These are phyloP conservation scores for Idaea dimidiata DNA, from an alignment of 2,888 invertebrate genomes.

Conservation along the genomic window DNA sequence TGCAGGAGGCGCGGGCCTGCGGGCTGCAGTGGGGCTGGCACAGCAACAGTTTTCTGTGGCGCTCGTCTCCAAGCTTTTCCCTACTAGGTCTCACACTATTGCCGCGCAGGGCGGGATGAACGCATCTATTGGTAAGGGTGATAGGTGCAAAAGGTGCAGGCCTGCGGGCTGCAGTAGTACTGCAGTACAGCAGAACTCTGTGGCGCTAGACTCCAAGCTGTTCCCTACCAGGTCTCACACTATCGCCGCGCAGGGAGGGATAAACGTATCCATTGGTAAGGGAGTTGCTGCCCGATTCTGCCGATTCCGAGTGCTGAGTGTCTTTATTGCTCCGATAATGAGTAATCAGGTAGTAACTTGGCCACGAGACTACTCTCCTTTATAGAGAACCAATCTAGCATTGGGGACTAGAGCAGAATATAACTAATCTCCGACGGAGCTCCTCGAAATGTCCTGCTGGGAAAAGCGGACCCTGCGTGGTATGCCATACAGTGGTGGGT, in stretches of 20 bases:
- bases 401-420: no score
- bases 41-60: conserved; percentile 96
- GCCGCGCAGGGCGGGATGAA: conserved; percentile 99
- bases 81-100: conserved; percentile 98
- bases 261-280: conserved; percentile 95
- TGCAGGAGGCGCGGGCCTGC: conserved; percentile 96
- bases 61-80: conserved; percentile 97
- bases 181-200: conserved; percentile 95
- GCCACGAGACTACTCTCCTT: no score
- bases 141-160: conserved; percentile 96
- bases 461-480: no score
- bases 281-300: not conserved
- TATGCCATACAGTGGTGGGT: no score
- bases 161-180: conserved; percentile 94
- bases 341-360: no score
- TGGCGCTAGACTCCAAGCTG: conserved; percentile 96
- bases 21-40: conserved; percentile 96
- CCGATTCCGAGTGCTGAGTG: no score
- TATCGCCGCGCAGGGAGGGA: conserved; percentile 98
- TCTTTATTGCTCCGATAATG: no score
- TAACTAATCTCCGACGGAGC: no score
- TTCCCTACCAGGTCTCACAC: conserved; percentile 99
- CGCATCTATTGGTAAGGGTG: conserved; percentile 88
- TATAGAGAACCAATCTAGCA: no score
- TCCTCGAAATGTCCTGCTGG: no score